These are phyloP conservation scores for Melanotaenia parkinsoni DNA, from an alignment of 2,797 vertebrate genomes.

Conservation along the genomic window DNA sequence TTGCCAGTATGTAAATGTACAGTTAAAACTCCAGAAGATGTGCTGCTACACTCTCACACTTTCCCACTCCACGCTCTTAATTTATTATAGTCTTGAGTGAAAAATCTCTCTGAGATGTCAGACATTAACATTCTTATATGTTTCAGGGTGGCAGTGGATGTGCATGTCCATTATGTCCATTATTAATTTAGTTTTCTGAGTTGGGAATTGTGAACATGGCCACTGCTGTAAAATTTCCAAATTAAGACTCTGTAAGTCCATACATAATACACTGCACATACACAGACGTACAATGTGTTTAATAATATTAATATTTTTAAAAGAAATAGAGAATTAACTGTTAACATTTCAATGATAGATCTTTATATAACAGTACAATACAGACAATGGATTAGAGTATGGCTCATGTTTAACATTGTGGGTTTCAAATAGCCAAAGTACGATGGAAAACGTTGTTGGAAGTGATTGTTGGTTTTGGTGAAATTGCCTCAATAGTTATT, in stretches of 20 bases:
- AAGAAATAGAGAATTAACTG: background rate
- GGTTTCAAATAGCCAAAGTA: slow-evolving; percentile 37
- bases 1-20: background rate
- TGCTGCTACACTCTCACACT: background rate
- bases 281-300: background rate
- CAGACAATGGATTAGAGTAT: background rate
- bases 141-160: too few relatives aligned
- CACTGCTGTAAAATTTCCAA: background rate
- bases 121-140: background rate
- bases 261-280: background rate
- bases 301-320: background rate
- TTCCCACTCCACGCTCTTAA: background rate
- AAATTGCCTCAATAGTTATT: slow-evolving; percentile 62
- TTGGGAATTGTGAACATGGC: background rate
- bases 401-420: slow-evolving; percentile 26
- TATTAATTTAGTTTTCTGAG: too few relatives aligned
- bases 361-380: slow-evolving; percentile 6
- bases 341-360: background rate
- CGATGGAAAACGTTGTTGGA: slow-evolving; percentile 58
- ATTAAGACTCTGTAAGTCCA: background rate
- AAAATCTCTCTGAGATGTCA: background rate
- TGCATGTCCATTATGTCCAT: background rate
- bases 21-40: background rate
- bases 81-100: background rate
- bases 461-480: slow-evolving; percentile 43